Conservation (phyloP, 2,888 invertebrate genomes). For the Parasteatoda lunata region DNA sequence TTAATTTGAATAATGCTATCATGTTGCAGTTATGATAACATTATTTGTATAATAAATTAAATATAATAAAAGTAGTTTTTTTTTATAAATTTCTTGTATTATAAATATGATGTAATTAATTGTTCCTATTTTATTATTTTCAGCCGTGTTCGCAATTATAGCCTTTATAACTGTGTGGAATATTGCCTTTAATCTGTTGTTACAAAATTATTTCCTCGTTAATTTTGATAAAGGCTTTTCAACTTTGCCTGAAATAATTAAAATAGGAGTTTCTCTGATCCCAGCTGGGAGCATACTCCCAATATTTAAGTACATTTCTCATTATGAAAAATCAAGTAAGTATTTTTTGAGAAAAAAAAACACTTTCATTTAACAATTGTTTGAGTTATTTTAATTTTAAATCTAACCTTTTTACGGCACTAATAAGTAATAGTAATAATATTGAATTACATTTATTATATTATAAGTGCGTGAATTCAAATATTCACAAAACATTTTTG, state of each 20-base stretch:
- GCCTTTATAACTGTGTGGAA: background rate
- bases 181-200: background rate
- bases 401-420: too few relatives aligned
- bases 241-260: slow-evolving; percentile 4
- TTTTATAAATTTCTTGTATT: too few relatives aligned
- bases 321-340: slow-evolving; percentile 42
- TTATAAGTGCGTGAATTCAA: too few relatives aligned
- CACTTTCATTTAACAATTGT: background rate
- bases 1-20: too few relatives aligned
- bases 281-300: slow-evolving; percentile 34
- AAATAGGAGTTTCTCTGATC: slow-evolving; percentile 40
- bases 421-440: too few relatives aligned
- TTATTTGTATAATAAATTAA: too few relatives aligned
- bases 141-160: slow-evolving; percentile 26
- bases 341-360: background rate
- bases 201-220: slow-evolving; percentile 2
- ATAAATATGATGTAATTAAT: background rate
- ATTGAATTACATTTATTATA: too few relatives aligned
- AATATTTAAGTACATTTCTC: slow-evolving; percentile 13
- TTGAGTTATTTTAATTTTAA: too few relatives aligned
- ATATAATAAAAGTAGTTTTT: too few relatives aligned
- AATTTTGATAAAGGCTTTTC: slow-evolving; percentile 13
- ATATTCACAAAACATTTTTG: too few relatives aligned
- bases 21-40: too few relatives aligned
- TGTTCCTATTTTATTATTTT: slow-evolving; percentile 1